Evolutionary conservation across 2,797 vertebrate genomes (phyloP).

Genomic region (Lophotriccus pileatus): DNA sequence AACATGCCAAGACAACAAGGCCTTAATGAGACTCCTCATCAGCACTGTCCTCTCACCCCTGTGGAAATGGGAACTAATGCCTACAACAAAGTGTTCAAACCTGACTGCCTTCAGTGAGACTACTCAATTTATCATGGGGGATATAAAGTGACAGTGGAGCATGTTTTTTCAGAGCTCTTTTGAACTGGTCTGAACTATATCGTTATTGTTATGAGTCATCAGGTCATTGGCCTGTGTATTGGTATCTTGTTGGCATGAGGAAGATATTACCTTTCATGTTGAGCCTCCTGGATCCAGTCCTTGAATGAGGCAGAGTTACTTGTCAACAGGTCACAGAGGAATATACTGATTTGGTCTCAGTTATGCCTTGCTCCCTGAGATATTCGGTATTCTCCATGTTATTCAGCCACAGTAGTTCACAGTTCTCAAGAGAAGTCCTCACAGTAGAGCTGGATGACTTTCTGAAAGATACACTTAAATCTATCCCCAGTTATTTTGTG

Average conservation of each 20-base stretch:
- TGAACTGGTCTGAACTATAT: not conserved
- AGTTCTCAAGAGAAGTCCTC: not conserved
- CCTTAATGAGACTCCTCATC: not conserved
- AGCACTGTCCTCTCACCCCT: not conserved
- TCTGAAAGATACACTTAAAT: not conserved
- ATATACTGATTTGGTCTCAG: not conserved
- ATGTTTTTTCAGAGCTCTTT: not conserved
- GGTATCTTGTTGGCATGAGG: not conserved
- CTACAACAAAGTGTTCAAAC: not conserved
- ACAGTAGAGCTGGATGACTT: not conserved
- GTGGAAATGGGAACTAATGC: not conserved
- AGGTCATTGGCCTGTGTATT: not conserved
- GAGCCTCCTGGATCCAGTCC: not conserved
- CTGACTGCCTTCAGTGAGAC: not conserved
- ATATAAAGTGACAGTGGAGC: not conserved
- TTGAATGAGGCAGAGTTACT: not conserved
- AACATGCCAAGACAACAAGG: not conserved
- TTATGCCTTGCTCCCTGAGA: not conserved
- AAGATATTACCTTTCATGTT: not conserved
- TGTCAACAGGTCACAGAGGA: not conserved
- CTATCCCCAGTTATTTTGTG: not conserved
- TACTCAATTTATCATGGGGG: not conserved
- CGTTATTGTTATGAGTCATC: not conserved
- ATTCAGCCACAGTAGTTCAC: not conserved
- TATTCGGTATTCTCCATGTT: not conserved